Evolutionary conservation across 2,797 vertebrate genomes (phyloP).

Genomic region (Cygnus olor): DNA sequence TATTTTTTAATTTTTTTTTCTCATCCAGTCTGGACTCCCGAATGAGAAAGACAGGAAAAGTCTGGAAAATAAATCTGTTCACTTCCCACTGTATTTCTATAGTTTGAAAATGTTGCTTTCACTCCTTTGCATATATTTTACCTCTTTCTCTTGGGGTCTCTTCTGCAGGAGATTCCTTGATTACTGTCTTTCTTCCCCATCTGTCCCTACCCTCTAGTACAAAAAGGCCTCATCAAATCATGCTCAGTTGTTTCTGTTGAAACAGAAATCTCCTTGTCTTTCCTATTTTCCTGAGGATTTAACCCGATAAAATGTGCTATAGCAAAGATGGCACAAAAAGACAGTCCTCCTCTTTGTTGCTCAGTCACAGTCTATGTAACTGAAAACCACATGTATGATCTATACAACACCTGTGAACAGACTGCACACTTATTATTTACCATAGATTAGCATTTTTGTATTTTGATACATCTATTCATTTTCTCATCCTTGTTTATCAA

Average conservation of each 20-base stretch:
- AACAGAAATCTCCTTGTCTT: not conserved
- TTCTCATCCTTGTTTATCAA: not conserved
- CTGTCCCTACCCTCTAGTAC: not conserved
- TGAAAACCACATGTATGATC: not conserved
- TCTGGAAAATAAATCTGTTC: not conserved
- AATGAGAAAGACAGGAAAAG: not conserved
- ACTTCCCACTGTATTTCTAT: not conserved
- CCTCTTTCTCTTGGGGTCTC: not conserved
- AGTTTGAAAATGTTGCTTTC: not conserved
- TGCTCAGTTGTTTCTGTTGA: not conserved
- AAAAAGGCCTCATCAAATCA: not conserved
- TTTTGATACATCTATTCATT: not conserved
- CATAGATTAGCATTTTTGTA: not conserved
- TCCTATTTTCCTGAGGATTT: not conserved
- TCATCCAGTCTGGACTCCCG: not conserved
- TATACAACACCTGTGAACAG: not conserved
- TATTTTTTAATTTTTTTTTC: no score
- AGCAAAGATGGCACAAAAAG: not conserved
- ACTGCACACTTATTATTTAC: not conserved
- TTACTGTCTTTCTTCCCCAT: not conserved
- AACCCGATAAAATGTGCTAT: not conserved
- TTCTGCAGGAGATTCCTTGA: not conserved
- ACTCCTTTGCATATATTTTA: not conserved
- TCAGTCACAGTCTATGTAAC: not conserved
- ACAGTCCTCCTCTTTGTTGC: not conserved